Evolutionary conservation across 35 echinoderm and acorn worm species (phyloP), one percentile per base, ranked within the genome.

Genomic region (Heliocidaris tuberculata): DNA sequence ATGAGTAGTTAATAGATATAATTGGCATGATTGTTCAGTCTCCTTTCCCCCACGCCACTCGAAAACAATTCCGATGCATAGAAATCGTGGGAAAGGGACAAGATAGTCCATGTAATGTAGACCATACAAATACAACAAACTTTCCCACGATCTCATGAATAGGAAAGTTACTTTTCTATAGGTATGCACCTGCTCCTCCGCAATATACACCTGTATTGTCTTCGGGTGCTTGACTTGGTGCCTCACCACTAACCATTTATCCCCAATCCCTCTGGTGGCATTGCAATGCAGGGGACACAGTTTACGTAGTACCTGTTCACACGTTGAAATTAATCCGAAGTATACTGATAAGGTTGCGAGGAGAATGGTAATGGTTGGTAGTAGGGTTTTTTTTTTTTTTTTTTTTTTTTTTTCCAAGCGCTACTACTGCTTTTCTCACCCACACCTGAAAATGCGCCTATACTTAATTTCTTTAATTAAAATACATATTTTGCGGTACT

Each of bases 141-240:
- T 89, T 89, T 89, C 87, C 47, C 87, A 89, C 87, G 87, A 89
- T 48, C 86, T 31, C 11, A 27, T 89, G 87, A 89, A 89, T 89
- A 89, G 87, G 87, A 48, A 89, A 89, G 87, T 89, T 89, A 42
- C 87, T 89, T 89, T 89, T 89, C 87, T 48, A 32, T 48, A 89
- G 47, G 31, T 13, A 48, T 32, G 87, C 87, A 89, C 87, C 87
- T 89, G 87, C 87, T 89, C 31, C 87, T 24, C 87, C 13, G 31
- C 10, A 13, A 89, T 17, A 30, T n/a, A 30, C 87, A 48, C 47
- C 47, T 32, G 87, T 89, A 89, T 89, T 89, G 87, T 89, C 87
- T 89, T 48, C 87, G 87, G 27, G 65, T 78, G 65, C 65, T 78
- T 78, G 65, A 78, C 65, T 78, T 78, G 65, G 65, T 78, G 65